A percentile compares a stretch with the other conserved stretches of the same genome.
These are phyloP conservation scores for Magallana gigas DNA, from an alignment of 1,140 invertebrate species.

Conservation along the genomic window DNA sequence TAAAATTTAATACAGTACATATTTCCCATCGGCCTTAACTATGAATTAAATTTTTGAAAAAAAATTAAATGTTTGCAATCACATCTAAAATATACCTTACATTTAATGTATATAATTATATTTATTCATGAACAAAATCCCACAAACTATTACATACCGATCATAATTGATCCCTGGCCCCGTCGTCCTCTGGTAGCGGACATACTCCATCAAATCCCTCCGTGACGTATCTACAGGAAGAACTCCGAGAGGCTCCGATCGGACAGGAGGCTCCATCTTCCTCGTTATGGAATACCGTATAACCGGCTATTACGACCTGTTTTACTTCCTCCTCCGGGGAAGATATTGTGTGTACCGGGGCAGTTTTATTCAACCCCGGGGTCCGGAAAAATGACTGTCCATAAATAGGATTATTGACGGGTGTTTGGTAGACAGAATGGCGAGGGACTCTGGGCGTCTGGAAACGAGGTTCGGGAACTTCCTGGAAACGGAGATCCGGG, in stretches of 20 bases:
- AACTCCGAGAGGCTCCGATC: neutral
- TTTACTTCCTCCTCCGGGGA: neutral
- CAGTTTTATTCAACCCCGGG: too few relatives aligned
- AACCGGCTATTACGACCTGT: neutral
- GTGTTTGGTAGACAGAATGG: conserved; percentile 36
- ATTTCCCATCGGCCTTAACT: too few relatives aligned
- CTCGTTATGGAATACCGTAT: neutral
- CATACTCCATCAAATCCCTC: conserved; percentile 7
- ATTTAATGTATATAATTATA: too few relatives aligned
- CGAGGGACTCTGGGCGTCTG: neutral
- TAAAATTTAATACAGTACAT: too few relatives aligned
- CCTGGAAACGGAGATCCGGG: neutral
- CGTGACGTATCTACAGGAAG: conserved; percentile 6
- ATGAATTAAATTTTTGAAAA: too few relatives aligned
- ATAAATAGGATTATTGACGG: neutral
- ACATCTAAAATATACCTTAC: too few relatives aligned
- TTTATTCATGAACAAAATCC: too few relatives aligned
- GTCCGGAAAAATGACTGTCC: neutral
- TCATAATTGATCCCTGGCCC: neutral
- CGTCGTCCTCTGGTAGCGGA: conserved; percentile 16
- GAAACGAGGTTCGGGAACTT: neutral
- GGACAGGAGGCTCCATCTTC: neutral
- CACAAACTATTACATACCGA: neutral
- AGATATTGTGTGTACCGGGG: neutral
- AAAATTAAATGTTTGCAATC: too few relatives aligned